These are phyloP conservation scores for Temnothorax curvispinosus DNA, from an alignment of 1,140 invertebrate species.

Conservation along the genomic window DNA sequence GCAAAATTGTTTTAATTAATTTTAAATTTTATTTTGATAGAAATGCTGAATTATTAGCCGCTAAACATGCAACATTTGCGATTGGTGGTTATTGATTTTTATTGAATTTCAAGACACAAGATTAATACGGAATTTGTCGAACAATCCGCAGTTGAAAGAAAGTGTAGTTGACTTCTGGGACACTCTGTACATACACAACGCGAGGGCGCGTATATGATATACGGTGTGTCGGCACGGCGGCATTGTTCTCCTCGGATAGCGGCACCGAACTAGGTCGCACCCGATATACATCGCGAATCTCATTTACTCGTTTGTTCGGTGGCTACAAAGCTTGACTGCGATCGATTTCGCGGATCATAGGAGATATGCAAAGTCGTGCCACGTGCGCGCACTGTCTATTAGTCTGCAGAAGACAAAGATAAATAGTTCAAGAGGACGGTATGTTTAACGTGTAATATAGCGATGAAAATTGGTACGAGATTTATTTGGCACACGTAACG, in stretches of 20 bases:
- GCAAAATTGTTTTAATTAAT: not conserved
- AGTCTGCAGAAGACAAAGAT: slow-evolving; percentile 32
- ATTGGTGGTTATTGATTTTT: not conserved
- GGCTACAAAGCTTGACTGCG: slow-evolving; percentile 50
- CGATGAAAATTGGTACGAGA: slow-evolving; percentile 13
- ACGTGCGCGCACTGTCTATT: slow-evolving; percentile 41
- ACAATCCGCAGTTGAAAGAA: not conserved
- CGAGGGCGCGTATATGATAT: slow-evolving; percentile 39
- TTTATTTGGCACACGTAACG: not conserved
- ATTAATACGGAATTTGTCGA: slow-evolving; percentile 26
- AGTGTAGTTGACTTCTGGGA: slow-evolving; percentile 39
- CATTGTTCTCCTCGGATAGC: slow-evolving; percentile 60
- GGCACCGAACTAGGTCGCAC: slow-evolving; percentile 61
- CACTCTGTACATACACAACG: slow-evolving; percentile 39
- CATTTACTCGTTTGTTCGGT: slow-evolving; percentile 69
- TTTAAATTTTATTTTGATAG: not conserved
- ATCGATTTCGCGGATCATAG: slow-evolving; percentile 65
- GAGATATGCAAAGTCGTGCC: slow-evolving; percentile 58
- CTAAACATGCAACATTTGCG: not conserved
- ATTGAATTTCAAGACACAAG: not conserved
- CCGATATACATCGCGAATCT: slow-evolving; percentile 69
- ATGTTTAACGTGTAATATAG: not conserved
- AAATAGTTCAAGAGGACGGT: slow-evolving; percentile 15
- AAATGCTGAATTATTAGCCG: not conserved
- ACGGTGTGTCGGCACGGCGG: slow-evolving; percentile 36